phyloP scores from a whole-genome alignment of 1,140 invertebrate species.

The Frieseomelitta varia region DNA sequence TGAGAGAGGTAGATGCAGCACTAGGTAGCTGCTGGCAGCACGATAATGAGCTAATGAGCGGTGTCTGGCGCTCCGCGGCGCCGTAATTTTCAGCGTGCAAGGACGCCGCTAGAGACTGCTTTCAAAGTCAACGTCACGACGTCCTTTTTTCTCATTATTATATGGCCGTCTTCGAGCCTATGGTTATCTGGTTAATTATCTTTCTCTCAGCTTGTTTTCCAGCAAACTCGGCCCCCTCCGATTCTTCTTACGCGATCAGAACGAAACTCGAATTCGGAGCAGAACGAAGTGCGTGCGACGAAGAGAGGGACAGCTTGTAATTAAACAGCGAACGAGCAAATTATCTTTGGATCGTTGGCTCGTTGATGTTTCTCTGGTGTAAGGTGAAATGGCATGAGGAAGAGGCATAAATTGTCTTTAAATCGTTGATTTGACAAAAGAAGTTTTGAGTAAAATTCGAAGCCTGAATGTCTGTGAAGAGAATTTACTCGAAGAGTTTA shows the following conservation, averaged over 20 bases:
- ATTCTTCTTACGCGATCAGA: background rate
- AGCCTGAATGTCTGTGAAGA: too few species aligned
- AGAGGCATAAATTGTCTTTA: too few species aligned
- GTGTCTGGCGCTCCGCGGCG: constrained; percentile 52
- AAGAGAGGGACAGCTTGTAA: too few species aligned
- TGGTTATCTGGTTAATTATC: background rate
- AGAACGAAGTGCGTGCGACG: too few species aligned
- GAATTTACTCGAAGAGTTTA: too few species aligned
- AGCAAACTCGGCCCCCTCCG: background rate
- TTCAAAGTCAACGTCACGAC: background rate
- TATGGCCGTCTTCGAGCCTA: background rate
- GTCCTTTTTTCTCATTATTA: constrained; percentile 2
- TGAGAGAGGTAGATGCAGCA: constrained; percentile 11
- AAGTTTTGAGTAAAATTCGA: too few species aligned
- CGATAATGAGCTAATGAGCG: constrained; percentile 63
- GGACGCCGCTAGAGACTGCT: constrained; percentile 41
- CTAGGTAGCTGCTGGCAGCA: constrained; percentile 38
- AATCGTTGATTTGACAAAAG: too few species aligned
- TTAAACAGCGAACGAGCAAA: too few species aligned
- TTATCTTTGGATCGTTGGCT: too few species aligned
- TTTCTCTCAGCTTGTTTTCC: background rate
- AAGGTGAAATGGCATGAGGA: too few species aligned
- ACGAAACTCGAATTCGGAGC: background rate
- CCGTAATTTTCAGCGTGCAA: constrained; percentile 60
- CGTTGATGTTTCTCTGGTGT: too few species aligned